Percentiles rank a stretch among this genome's conserved stretches.
phyloP scores from a whole-genome alignment of 64 coral and sea anemone genomes.

The Montipora foliosa region DNA sequence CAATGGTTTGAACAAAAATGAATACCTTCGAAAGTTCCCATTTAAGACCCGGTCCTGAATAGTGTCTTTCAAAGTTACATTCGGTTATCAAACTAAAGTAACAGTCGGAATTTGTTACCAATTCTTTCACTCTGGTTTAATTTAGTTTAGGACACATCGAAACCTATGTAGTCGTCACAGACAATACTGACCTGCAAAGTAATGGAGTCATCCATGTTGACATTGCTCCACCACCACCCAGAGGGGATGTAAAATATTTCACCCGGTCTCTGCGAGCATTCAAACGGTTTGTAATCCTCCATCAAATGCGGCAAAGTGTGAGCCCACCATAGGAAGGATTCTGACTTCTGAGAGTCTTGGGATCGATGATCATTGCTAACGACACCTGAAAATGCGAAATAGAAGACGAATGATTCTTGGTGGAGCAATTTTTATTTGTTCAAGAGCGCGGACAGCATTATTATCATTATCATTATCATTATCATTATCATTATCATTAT shows the following conservation, averaged over 20 bases:
- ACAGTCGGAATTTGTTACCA: no score
- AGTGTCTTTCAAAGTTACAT: no score
- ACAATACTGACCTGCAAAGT: constrained; percentile 60
- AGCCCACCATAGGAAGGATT: constrained; percentile 83
- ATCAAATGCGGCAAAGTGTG: constrained; percentile 77
- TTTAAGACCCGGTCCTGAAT: no score
- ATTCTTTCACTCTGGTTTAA: background rate
- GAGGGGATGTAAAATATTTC: constrained; percentile 89
- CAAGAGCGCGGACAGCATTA: no score
- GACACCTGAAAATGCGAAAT: constrained; percentile 32
- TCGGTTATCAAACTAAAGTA: no score
- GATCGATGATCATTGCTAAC: constrained; percentile 74
- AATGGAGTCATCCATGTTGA: constrained; percentile 79
- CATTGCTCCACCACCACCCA: constrained; percentile 89
- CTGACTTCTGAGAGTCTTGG: constrained; percentile 73
- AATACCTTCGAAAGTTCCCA: no score
- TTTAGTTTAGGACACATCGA: background rate
- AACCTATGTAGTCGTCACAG: background rate
- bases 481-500: no score
- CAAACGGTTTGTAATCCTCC: constrained; percentile 60
- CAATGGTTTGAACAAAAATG: no score
- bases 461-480: no score
- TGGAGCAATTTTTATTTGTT: no score
- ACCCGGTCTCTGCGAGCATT: constrained; percentile 75
- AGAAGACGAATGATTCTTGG: background rate